phyloP scores from a whole-genome alignment of 2,888 invertebrate genomes.

The Agonopterix heracliana region DNA sequence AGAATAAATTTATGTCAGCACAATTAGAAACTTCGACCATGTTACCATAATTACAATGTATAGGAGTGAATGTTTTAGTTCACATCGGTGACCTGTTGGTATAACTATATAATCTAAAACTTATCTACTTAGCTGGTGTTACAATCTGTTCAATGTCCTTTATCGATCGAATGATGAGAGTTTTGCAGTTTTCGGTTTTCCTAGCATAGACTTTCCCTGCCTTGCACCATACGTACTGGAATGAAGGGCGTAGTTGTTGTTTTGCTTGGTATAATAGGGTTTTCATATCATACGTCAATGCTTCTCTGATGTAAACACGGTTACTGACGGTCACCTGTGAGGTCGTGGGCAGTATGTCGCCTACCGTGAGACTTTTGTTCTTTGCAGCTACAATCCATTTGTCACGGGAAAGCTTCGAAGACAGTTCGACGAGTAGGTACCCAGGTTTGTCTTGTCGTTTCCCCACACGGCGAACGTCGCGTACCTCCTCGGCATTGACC shows the following conservation, averaged over 20 bases:
- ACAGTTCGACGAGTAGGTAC: constrained; percentile 16
- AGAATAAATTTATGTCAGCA: neutral
- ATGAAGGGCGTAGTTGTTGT: constrained; percentile 1
- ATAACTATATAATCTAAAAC: neutral
- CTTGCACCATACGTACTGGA: constrained; percentile 19
- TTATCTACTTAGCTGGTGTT: neutral
- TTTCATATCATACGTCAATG: constrained; percentile 14
- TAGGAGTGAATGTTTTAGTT: neutral
- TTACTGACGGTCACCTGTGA: constrained; percentile 12
- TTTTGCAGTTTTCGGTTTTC: constrained; percentile 15
- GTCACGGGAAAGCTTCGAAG: constrained; percentile 9
- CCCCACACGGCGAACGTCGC: constrained; percentile 9
- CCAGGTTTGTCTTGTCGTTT: constrained; percentile 16
- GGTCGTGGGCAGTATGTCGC: constrained; percentile 11
- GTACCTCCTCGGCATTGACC: constrained; percentile 15
- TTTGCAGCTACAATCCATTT: constrained; percentile 19
- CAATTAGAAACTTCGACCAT: neutral
- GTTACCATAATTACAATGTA: neutral
- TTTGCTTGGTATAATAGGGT: neutral
- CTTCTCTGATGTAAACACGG: constrained; percentile 15
- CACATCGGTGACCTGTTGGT: no score
- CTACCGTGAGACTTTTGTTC: constrained; percentile 15
- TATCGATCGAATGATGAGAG: neutral
- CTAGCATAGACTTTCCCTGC: constrained; percentile 18
- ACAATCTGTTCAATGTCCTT: neutral